Conservation (phyloP, 2,797 vertebrate genomes). For the Tachyglossus aculeatus region DNA sequence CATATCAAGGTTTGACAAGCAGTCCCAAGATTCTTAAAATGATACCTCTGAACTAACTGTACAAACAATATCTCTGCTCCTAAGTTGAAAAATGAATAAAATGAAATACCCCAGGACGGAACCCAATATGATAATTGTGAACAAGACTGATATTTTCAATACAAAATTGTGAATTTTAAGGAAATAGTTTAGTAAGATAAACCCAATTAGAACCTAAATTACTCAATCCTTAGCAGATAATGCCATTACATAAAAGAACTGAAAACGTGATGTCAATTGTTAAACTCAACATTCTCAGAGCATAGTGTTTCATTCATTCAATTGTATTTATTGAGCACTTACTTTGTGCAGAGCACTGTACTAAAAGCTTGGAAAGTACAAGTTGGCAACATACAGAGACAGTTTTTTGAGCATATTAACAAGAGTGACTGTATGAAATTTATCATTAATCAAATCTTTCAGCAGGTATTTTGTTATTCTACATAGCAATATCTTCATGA, state of each 20-base stretch:
- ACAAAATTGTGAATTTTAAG: not conserved
- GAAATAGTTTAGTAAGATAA: constrained; percentile 9
- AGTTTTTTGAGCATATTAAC: too few relatives aligned
- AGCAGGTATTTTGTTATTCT: not conserved
- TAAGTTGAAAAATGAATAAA: not conserved
- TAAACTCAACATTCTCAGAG: constrained; percentile 12
- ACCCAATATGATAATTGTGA: not conserved
- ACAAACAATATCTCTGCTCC: too few relatives aligned
- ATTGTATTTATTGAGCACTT: too few relatives aligned
- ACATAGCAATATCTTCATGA: constrained; percentile 33
- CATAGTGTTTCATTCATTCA: too few relatives aligned
- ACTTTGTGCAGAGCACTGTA: too few relatives aligned
- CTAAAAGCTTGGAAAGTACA: too few relatives aligned
- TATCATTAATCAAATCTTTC: constrained; percentile 10
- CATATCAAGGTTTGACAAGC: too few relatives aligned
- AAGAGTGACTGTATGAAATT: constrained; percentile 16
- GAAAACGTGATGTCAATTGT: not conserved
- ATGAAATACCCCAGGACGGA: not conserved
- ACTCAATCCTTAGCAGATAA: constrained; percentile 1
- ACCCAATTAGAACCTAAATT: constrained; percentile 10
- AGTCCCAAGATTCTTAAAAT: too few relatives aligned
- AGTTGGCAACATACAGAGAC: too few relatives aligned
- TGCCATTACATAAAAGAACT: constrained; percentile 4
- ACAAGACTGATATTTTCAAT: not conserved
- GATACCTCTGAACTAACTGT: too few relatives aligned